Evolutionary conservation across 2,797 vertebrate species (phyloP).

Genomic region (Lepidocolaptes lacrymiger): DNA sequence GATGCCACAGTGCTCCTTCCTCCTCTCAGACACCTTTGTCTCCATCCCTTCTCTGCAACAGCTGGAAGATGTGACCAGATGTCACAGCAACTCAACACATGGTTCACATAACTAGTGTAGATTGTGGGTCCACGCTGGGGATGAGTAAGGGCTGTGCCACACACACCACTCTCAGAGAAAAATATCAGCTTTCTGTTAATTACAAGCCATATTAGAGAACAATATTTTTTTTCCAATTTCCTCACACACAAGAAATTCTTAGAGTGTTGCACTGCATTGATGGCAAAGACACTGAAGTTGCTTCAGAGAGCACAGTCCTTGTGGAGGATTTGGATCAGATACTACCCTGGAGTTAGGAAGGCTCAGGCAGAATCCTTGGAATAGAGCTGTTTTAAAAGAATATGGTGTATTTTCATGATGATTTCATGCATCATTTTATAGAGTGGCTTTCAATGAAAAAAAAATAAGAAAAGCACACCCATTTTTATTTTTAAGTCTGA

Average conservation of each 20-base stretch:
- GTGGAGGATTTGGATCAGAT: not conserved
- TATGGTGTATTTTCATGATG: not conserved
- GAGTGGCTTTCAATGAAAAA: not conserved
- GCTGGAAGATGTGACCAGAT: not conserved
- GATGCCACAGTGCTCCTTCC: not conserved
- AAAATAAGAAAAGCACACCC: fast-evolving
- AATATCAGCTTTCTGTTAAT: not conserved
- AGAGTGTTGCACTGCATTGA: fast-evolving
- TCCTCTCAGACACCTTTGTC: not conserved
- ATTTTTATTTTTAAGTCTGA: not conserved
- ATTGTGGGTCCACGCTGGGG: not conserved
- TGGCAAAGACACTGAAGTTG: not conserved
- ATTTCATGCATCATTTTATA: not conserved
- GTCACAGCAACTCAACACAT: fast-evolving
- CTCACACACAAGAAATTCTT: not conserved
- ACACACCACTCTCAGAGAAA: not conserved
- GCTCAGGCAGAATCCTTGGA: not conserved
- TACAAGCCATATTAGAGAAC: not conserved
- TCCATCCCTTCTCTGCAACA: not conserved
- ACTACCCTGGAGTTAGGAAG: not conserved
- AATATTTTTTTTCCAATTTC: not conserved
- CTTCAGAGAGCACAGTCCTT: not conserved
- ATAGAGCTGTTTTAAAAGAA: not conserved
- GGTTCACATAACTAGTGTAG: fast-evolving
- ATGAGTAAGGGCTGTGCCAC: not conserved